Evolutionary conservation across 2,888 invertebrate species (phyloP), one percentile per base, ranked within the genome.

Genomic region (Morpho achilles): DNA sequence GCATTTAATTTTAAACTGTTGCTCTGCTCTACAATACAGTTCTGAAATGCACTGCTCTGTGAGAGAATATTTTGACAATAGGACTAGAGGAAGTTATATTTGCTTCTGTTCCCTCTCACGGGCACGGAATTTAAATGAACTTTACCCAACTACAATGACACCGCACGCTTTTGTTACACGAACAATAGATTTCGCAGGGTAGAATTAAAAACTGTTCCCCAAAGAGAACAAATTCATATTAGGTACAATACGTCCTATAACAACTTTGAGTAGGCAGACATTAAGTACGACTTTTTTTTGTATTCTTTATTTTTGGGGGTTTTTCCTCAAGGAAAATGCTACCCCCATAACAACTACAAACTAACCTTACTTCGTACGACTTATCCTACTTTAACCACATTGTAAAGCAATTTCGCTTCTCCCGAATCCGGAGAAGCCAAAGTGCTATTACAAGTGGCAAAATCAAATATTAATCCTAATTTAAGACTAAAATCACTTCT

Each of bases 71-170:
- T 54, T 48, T 49, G 54, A 54, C 54, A 54, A 54, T 54, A 54
- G 54, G 54, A 54, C 46, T 82, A 84, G 84, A 85, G 84, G 84
- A 86, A 87, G 87, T 87, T 87, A 87, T 87, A 89, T 87, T 88
- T 87, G 87, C 85, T 81, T 87, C 87, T 82, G 87, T 87, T 86
- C 82, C 77, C 84, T 84, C 86, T 87, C 84, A 85, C 85, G 80
- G 82, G 80, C 77, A 73, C 78, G 78, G 88, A 88, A 88, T 88
- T 87, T 86, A 88, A 89, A 90, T 89, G 88, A 90, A 89, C 89
- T 88, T 87, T 53, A 84, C 82, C 84, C 83, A 84, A 84, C 87
- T 61, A 63, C 63, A 63, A 88, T 88, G 87, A 88, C 85, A 87
- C 85, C 82, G 77, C 79, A 79, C 80, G 83, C 87, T 86, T 86